phyloP scores from a whole-genome alignment of 2,113 vertebrate genomes.

The Herpetotheres cachinnans region DNA sequence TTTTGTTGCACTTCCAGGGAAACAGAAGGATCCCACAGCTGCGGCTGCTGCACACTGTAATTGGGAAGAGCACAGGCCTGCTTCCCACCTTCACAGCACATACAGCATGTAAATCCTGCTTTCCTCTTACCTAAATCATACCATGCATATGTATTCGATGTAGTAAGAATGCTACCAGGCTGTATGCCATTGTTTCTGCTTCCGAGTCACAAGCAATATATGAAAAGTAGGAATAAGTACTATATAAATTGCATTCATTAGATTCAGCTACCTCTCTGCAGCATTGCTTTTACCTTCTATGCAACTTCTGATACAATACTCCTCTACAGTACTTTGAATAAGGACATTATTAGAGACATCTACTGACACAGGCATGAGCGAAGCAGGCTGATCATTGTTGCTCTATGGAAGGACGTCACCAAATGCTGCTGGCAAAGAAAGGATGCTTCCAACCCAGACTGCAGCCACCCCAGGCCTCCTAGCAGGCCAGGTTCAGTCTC shows the following conservation, averaged over 20 bases:
- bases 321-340: neutral
- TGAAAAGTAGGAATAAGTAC: neutral
- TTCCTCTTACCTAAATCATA: neutral
- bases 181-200: neutral
- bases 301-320: neutral
- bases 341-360: neutral
- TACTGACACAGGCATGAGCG: neutral
- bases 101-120: neutral
- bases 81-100: neutral
- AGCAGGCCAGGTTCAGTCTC: neutral
- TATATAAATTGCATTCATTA: neutral
- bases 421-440: neutral
- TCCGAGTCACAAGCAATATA: neutral
- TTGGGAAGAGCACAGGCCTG: neutral
- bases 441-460: neutral
- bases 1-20: neutral
- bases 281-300: neutral
- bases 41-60: neutral
- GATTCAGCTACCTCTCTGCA: neutral
- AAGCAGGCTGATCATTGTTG: rapidly evolving
- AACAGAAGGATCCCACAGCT: neutral
- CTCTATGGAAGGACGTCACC: neutral
- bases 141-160: neutral
- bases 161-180: neutral
- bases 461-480: too few species aligned